These are phyloP conservation scores for Latrodectus hesperus DNA, from an alignment of 2,888 invertebrate species.

Conservation along the genomic window DNA sequence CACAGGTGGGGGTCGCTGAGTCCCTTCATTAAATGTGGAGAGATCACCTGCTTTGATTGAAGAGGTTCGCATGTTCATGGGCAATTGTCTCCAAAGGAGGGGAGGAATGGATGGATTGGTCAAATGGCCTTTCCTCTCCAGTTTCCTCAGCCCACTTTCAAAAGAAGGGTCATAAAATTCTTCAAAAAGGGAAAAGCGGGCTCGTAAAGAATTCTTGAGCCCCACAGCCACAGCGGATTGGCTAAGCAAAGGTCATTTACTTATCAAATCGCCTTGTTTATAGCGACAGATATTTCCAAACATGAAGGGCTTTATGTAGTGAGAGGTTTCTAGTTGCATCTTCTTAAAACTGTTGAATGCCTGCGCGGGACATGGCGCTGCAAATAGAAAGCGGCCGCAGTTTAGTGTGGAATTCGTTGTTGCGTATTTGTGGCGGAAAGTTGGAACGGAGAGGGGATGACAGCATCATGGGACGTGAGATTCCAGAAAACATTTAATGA, in stretches of 20 bases:
- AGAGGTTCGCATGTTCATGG: constrained; percentile 9
- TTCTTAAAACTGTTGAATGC: constrained; percentile 42
- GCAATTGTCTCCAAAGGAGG: constrained; percentile 58
- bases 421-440: too few relatives aligned
- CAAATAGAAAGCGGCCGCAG: neutral
- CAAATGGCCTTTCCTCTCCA: constrained; percentile 42
- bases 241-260: constrained; percentile 67
- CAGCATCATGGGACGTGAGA: too few relatives aligned
- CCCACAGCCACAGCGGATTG: constrained; percentile 55
- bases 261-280: constrained; percentile 69
- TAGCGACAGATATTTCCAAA: constrained; percentile 68
- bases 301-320: constrained; percentile 64
- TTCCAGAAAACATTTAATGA: too few relatives aligned
- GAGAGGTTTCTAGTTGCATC: constrained; percentile 17
- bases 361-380: neutral
- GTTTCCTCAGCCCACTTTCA: constrained; percentile 7
- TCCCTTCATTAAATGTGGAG: constrained; percentile 35
- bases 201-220: constrained; percentile 48
- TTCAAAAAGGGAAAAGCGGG: constrained; percentile 60
- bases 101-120: constrained; percentile 27
- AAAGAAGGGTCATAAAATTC: constrained; percentile 64
- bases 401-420: too few relatives aligned
- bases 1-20: neutral
- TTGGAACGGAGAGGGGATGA: too few relatives aligned
- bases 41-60: constrained; percentile 63